phyloP scores from a whole-genome alignment of 2,888 invertebrate genomes.

The Dynastes maya region DNA sequence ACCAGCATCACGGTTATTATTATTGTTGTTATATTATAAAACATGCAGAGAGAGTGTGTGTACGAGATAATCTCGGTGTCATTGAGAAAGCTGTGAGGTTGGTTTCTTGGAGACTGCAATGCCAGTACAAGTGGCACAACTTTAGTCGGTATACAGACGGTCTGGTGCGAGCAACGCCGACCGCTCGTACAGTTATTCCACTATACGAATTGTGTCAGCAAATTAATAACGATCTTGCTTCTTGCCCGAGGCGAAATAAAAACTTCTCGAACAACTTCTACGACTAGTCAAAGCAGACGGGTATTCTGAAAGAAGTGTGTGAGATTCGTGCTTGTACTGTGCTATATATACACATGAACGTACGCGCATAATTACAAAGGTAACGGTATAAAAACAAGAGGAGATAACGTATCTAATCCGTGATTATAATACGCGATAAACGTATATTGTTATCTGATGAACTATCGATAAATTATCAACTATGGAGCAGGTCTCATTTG shows the following conservation, averaged over 20 bases:
- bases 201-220: conserved; percentile 57
- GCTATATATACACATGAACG: neutral
- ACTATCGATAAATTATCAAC: conserved; percentile 55
- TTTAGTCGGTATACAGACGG: conserved; percentile 60
- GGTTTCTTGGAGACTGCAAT: conserved; percentile 61
- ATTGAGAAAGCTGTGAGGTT: conserved; percentile 62
- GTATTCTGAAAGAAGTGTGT: conserved; percentile 4
- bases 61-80: conserved; percentile 61
- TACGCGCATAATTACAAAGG: conserved; percentile 13
- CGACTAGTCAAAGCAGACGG: neutral
- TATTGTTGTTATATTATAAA: conserved; percentile 29
- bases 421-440: conserved; percentile 19
- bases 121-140: conserved; percentile 63
- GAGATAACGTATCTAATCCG: conserved; percentile 34
- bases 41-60: conserved; percentile 59
- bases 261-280: conserved; percentile 22
- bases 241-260: conserved; percentile 29
- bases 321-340: neutral
- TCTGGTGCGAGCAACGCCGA: conserved; percentile 53
- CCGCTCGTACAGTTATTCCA: conserved; percentile 59
- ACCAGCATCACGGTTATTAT: conserved; percentile 16
- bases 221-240: conserved; percentile 50
- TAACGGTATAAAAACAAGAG: conserved; percentile 3
- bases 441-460: conserved; percentile 32
- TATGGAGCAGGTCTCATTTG: conserved; percentile 74